A percentile compares a stretch with the other conserved stretches of the same genome.
Conservation (phyloP, 2,797 vertebrate species). For the Oceanodroma leucorhoa region DNA sequence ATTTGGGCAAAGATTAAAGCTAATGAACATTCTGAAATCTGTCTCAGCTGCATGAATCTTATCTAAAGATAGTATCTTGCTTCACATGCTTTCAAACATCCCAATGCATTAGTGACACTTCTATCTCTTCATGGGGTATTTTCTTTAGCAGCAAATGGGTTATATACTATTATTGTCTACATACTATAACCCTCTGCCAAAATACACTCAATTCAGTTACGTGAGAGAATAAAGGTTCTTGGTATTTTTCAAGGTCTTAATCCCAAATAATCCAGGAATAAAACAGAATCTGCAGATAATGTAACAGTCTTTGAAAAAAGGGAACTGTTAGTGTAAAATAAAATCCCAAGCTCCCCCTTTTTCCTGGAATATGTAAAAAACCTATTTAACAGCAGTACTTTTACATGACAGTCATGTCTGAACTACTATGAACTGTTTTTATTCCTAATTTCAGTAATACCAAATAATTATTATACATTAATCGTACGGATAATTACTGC, state of each 20-base stretch:
- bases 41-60: background rate
- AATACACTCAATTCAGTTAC: background rate
- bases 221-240: background rate
- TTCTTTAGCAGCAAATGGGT: background rate
- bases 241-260: background rate
- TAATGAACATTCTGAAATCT: constrained; percentile 17
- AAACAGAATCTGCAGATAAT: background rate
- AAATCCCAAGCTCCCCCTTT: background rate
- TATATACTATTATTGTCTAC: background rate
- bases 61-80: background rate
- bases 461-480: background rate
- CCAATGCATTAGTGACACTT: background rate
- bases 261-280: background rate
- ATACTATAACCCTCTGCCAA: background rate
- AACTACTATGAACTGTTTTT: background rate
- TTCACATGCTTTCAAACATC: background rate
- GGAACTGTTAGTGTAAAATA: background rate
- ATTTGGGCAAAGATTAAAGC: background rate
- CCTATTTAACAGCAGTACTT: background rate
- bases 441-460: background rate
- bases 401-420: background rate
- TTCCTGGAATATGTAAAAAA: background rate
- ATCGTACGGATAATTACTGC: background rate
- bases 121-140: background rate
- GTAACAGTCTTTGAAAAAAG: background rate